phyloP scores from a whole-genome alignment of 2,797 vertebrate species.

The Staurois parvus region DNA sequence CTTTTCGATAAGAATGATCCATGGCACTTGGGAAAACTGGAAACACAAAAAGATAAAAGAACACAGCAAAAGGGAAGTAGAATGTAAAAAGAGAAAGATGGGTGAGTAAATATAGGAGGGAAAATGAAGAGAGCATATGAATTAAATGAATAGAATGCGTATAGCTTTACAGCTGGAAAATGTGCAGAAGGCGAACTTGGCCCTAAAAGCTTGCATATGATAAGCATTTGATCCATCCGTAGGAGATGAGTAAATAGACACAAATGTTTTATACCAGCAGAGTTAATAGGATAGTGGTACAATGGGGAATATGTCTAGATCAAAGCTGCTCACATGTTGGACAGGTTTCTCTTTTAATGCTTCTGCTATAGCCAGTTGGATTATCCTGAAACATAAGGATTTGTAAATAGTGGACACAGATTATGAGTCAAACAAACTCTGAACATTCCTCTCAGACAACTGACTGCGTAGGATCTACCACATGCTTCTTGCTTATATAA shows the following conservation, averaged over 20 bases:
- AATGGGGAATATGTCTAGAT: background rate
- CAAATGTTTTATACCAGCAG: background rate
- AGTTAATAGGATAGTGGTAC: background rate
- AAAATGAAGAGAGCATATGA: too few relatives aligned
- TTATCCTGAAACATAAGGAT: conserved; percentile 22
- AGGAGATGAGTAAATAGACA: background rate
- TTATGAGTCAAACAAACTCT: conserved; percentile 19
- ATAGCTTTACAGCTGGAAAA: too few relatives aligned
- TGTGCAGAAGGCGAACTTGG: too few relatives aligned
- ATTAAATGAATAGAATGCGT: too few relatives aligned
- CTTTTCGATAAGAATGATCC: too few relatives aligned
- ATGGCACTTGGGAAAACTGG: too few relatives aligned
- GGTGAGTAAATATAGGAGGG: too few relatives aligned
- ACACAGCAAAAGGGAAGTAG: too few relatives aligned
- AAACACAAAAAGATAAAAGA: too few relatives aligned
- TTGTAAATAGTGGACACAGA: conserved; percentile 8
- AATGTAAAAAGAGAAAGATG: too few relatives aligned
- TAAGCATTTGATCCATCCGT: conserved; percentile 1
- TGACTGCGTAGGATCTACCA: conserved; percentile 11
- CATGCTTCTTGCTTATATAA: conserved; percentile 27
- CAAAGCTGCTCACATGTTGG: background rate
- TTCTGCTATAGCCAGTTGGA: conserved; percentile 3
- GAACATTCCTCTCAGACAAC: conserved; percentile 8
- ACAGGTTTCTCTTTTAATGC: background rate
- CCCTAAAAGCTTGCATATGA: too few relatives aligned